Evolutionary conservation across 2,113 vertebrate genomes (phyloP), one percentile per base, ranked within the genome.

Genomic region (Aspiorhynchus laticeps): DNA sequence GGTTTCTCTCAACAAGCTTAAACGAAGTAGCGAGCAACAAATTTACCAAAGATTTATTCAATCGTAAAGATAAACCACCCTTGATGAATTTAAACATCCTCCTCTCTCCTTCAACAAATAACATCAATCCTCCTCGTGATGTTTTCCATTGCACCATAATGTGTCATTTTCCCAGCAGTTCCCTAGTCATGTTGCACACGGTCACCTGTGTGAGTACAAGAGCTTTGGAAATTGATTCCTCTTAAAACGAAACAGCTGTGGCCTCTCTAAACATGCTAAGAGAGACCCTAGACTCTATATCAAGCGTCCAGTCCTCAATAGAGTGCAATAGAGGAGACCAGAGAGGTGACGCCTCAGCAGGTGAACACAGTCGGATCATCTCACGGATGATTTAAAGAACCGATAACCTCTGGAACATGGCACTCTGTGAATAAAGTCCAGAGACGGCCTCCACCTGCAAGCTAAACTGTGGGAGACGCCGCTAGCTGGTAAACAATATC

Each of bases 91-190:
- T 83, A 33, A 83, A 48, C 1, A 5, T 69, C 63, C 41, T 48
- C 19, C 5, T 28, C 26, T 33, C 26, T 31, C 17, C n/a, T 24
- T 67, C 24, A 82, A 65, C 26, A 83, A 83, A 48, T 67, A 83
- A 51, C 43, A 77, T 51, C 15, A 75, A 48, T 51, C 33, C 59
- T 17, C 36, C 80, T 41, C 2, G 7, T 21, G 15, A 65, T 65
- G 61, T 48, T 24, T 48, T 48, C 80, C 41, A 11, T 24, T 0
- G 28, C 26, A 48, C n/a, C n/a, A 26, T 67, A 24, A 48, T 48
- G 48, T 69, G 61, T 48, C 21, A 83, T 83, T 83, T 83, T 69
- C 63, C 26, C 2, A 31, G 80, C n/a, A 48, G 80, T 83, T 83
- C 63, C 17, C 38, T 12, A 26, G 36, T 82, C 80, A 83, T 51